These are phyloP conservation scores for Harpalus rufipes DNA, from an alignment of 2,888 invertebrate genomes.

Conservation along the genomic window DNA sequence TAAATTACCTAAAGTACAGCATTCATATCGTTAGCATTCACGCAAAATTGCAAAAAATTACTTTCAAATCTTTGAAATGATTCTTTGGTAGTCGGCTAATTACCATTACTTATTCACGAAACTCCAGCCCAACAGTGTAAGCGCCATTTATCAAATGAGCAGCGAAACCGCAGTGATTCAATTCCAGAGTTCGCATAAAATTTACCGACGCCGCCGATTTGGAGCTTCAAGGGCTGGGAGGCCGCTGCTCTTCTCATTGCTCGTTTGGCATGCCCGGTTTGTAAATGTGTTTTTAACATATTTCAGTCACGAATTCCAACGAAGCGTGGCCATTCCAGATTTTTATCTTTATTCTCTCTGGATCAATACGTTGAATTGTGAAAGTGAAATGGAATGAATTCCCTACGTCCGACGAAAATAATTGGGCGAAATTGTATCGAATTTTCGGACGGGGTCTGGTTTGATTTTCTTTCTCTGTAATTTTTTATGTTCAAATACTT, in stretches of 20 bases:
- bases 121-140: background rate
- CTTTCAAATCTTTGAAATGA: background rate
- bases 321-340: constrained; percentile 51
- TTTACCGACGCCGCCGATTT: constrained; percentile 18
- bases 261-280: constrained; percentile 42
- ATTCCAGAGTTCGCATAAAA: constrained; percentile 35
- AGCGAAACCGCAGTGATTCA: constrained; percentile 38
- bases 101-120: constrained; percentile 18
- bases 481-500: background rate
- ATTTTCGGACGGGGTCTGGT: background rate
- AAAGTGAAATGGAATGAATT: constrained; percentile 54
- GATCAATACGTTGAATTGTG: constrained; percentile 55
- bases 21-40: too few relatives aligned
- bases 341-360: constrained; percentile 55
- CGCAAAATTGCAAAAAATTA: background rate
- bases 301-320: constrained; percentile 53
- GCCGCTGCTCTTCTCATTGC: constrained; percentile 24
- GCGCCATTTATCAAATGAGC: constrained; percentile 26
- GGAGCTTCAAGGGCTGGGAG: background rate
- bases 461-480: background rate
- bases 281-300: constrained; percentile 57
- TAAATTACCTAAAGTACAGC: too few relatives aligned
- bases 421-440: constrained; percentile 9
- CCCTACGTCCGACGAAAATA: background rate
- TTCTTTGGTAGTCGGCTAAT: constrained; percentile 31